Percentiles rank a stretch among this genome's conserved stretches.
phyloP scores from a whole-genome alignment of 2,113 vertebrate species.

The Neogale vison region DNA sequence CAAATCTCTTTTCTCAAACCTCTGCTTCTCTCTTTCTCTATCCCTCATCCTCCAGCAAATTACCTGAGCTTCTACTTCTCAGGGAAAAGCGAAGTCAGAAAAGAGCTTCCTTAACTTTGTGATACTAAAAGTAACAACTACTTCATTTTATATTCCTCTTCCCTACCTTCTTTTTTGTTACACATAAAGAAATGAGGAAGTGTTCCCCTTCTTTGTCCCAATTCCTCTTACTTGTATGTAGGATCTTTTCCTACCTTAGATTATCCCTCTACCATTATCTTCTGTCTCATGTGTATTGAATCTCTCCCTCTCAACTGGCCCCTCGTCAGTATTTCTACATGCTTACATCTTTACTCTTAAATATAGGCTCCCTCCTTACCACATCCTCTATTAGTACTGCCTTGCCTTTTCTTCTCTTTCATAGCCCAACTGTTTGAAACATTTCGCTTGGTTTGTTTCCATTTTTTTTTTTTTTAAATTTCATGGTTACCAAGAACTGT shows the following conservation, averaged over 20 bases:
- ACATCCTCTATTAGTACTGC: not conserved
- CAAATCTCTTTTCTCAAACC: not conserved
- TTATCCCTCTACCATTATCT: not conserved
- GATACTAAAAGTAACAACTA: not conserved
- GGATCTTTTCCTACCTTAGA: not conserved
- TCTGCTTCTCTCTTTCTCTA: not conserved
- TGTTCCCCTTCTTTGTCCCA: not conserved
- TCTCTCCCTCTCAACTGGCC: not conserved
- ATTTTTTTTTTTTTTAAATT: not conserved
- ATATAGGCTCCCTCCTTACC: not conserved
- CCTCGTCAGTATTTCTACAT: not conserved
- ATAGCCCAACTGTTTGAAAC: not conserved
- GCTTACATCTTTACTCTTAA: not conserved
- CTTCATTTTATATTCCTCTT: not conserved
- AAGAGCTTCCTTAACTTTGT: not conserved
- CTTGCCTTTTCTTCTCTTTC: not conserved
- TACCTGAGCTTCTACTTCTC: not conserved
- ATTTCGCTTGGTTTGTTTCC: not conserved
- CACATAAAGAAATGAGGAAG: not conserved
- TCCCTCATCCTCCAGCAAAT: not conserved
- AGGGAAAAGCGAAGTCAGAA: not conserved
- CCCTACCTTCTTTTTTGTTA: not conserved
- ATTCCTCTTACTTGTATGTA: not conserved
- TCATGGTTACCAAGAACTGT: not conserved
- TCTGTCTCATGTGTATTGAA: not conserved